Percentiles rank a stretch among this genome's conserved stretches.
Conservation (phyloP, 1,140 invertebrate genomes). For the Drosophila melanica region DNA sequence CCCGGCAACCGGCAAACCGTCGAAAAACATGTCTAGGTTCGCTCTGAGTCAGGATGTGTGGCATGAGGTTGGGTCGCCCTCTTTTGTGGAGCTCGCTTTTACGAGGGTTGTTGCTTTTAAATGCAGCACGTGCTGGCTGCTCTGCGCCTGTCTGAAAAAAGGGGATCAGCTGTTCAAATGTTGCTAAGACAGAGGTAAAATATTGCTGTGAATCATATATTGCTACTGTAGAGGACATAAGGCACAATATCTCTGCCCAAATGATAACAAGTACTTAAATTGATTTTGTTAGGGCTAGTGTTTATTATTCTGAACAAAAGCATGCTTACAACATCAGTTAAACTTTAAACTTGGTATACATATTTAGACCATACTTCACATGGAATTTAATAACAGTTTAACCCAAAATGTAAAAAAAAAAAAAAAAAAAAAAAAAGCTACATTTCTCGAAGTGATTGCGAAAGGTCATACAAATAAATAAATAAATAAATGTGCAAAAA, state of each 20-base stretch:
- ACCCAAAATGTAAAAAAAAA: conserved; percentile 3
- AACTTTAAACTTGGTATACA: conserved; percentile 67
- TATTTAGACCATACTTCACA: conserved; percentile 13
- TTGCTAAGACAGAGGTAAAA: conserved; percentile 15
- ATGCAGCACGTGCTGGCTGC: conserved; percentile 34
- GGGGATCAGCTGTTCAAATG: conserved; percentile 49
- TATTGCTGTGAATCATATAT: neutral
- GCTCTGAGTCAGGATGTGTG: conserved; percentile 7
- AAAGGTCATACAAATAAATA: conserved; percentile 54
- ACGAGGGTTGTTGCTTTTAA: conserved; percentile 6
- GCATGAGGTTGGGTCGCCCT: neutral
- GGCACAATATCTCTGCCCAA: no score
- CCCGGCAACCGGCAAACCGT: conserved; percentile 63
- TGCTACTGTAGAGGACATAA: neutral
- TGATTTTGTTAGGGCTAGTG: no score
- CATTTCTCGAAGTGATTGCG: conserved; percentile 23
- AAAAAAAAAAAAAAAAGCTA: conserved; percentile 49
- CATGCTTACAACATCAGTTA: conserved; percentile 20
- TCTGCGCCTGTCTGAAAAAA: conserved; percentile 66
- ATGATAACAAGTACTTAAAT: no score
- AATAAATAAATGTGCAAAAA: conserved; percentile 27
- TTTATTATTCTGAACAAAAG: neutral
- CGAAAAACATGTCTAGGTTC: conserved; percentile 65
- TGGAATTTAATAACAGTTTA: conserved; percentile 43
- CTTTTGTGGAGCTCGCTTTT: conserved; percentile 1